These are phyloP conservation scores for Microhierax caerulescens DNA, from an alignment of 2,797 vertebrate species.

Conservation along the genomic window DNA sequence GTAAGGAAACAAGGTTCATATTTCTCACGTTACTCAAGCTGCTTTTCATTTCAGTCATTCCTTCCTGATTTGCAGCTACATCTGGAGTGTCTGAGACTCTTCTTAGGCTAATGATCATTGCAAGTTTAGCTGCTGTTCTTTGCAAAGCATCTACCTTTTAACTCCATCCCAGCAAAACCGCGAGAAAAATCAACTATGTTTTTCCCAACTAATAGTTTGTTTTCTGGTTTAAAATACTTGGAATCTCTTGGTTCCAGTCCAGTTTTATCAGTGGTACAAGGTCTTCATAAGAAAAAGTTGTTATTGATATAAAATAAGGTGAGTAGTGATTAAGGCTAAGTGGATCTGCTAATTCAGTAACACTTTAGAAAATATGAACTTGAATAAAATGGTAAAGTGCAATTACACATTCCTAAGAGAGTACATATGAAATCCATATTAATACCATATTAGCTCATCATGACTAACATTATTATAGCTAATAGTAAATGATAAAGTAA, in stretches of 20 bases:
- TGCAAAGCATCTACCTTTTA: background rate
- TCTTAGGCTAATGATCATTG: background rate
- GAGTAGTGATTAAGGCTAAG: constrained; percentile 67
- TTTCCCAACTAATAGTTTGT: background rate
- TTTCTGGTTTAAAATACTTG: background rate
- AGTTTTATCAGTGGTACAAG: background rate
- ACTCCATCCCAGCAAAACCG: background rate
- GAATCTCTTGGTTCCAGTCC: background rate
- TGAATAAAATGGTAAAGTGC: constrained; percentile 72
- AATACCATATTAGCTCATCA: constrained; percentile 71
- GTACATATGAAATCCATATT: constrained; percentile 68
- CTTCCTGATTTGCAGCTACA: background rate
- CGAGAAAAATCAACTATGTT: background rate
- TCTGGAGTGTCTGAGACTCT: background rate
- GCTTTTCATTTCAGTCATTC: background rate
- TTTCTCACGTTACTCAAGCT: background rate
- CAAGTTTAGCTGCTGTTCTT: background rate
- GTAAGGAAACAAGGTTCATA: fast-evolving
- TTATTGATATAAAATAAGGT: constrained; percentile 52
- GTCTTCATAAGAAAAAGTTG: constrained; percentile 7
- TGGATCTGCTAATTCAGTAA: constrained; percentile 72
- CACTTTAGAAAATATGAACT: constrained; percentile 73
- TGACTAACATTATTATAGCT: constrained; percentile 71
- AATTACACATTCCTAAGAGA: constrained; percentile 67
- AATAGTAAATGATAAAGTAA: constrained; percentile 75